Evolutionary conservation across 1,140 invertebrate species (phyloP).

Genomic region (Drosophila kurseongensis): DNA sequence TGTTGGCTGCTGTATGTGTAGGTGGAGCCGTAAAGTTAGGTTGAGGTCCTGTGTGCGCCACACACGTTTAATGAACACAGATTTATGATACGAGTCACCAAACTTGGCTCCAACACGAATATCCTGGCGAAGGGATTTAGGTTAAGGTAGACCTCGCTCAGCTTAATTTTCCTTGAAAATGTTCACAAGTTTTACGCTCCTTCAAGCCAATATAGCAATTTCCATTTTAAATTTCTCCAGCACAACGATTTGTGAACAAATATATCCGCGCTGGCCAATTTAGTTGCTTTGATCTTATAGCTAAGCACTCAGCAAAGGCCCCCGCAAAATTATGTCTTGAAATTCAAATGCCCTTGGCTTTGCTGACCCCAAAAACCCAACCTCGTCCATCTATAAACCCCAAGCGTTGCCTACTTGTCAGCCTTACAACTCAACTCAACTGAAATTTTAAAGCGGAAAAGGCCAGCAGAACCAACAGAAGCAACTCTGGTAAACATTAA

Average conservation of each 20-base stretch:
- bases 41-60: slow-evolving; percentile 13
- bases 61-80: slow-evolving; percentile 61
- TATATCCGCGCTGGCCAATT: slow-evolving; percentile 16
- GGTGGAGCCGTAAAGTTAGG: slow-evolving; percentile 30
- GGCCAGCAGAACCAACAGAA: slow-evolving; percentile 16
- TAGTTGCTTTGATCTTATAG: slow-evolving; percentile 43
- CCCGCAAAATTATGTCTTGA: slow-evolving; percentile 2
- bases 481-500: slow-evolving; percentile 50
- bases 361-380: slow-evolving; percentile 5
- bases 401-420: slow-evolving; percentile 40
- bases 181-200: neutral
- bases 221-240: slow-evolving; percentile 27
- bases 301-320: neutral
- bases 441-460: slow-evolving; percentile 62
- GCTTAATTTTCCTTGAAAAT: slow-evolving; percentile 10
- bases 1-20: slow-evolving; percentile 27
- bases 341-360: slow-evolving; percentile 30
- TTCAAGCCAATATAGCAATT: slow-evolving; percentile 15
- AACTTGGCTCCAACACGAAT: slow-evolving; percentile 39
- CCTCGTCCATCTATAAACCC: slow-evolving; percentile 18
- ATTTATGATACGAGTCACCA: slow-evolving; percentile 56
- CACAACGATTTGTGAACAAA: too few species aligned
- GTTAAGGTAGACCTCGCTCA: slow-evolving; percentile 16
- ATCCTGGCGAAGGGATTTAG: slow-evolving; percentile 17
- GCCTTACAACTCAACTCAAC: slow-evolving; percentile 12